These are phyloP conservation scores for Pantherophis alleghaniensis DNA, from an alignment of 2,797 vertebrate genomes.

Conservation along the genomic window DNA sequence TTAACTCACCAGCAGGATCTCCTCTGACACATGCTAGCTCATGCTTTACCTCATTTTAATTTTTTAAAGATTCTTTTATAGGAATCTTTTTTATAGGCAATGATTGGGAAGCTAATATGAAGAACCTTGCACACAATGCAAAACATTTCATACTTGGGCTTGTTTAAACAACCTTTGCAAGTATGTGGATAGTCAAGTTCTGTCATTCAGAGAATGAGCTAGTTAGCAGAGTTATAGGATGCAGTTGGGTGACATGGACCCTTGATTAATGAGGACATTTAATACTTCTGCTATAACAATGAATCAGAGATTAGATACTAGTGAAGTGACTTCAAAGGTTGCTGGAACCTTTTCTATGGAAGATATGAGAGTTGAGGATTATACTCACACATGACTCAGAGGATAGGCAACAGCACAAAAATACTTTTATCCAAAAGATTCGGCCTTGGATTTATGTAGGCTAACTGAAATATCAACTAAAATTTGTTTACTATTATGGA, in stretches of 20 bases:
- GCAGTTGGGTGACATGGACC: slow-evolving; percentile 27
- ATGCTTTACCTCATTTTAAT: neutral
- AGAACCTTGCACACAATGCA: neutral
- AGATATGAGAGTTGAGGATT: slow-evolving; percentile 39
- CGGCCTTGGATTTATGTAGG: neutral
- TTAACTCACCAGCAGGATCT: neutral
- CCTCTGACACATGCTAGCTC: neutral
- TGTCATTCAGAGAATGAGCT: neutral
- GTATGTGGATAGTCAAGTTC: neutral
- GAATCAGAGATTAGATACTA: slow-evolving; percentile 44
- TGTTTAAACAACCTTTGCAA: neutral
- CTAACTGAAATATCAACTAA: slow-evolving; percentile 25
- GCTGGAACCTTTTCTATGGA: slow-evolving; percentile 50
- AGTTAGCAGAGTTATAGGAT: neutral
- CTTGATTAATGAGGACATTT: slow-evolving; percentile 29
- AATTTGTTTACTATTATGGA: slow-evolving; percentile 9
- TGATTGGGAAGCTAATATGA: neutral
- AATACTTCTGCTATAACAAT: slow-evolving; percentile 27
- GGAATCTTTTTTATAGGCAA: neutral
- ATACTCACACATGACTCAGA: neutral
- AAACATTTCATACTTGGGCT: neutral
- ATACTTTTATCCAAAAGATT: slow-evolving; percentile 43
- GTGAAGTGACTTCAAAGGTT: slow-evolving; percentile 57
- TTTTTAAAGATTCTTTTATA: neutral
- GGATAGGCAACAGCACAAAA: neutral